Evolutionary conservation across 2,797 vertebrate genomes (phyloP).

Genomic region (Remorina albescens): DNA sequence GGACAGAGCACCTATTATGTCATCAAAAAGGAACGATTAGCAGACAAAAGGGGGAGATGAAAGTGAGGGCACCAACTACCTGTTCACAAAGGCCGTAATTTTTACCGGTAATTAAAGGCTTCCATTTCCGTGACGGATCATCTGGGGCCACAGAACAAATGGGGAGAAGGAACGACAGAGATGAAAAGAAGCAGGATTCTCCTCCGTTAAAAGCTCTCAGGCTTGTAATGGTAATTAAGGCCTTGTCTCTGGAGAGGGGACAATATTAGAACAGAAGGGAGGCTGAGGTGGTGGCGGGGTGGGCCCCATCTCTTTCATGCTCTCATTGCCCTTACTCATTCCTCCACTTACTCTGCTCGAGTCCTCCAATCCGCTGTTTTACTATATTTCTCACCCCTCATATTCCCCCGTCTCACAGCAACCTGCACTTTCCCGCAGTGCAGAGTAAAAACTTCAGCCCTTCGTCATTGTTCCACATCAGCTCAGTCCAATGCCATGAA

Average conservation of each 20-base stretch:
- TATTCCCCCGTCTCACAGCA: conserved; percentile 15
- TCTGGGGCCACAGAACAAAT: conserved; percentile 75
- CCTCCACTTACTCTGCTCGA: conserved; percentile 49
- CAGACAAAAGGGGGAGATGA: conserved; percentile 70
- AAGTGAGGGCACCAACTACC: conserved; percentile 77
- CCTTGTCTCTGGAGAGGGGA: conserved; percentile 72
- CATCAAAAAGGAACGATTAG: conserved; percentile 82
- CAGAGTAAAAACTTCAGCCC: conserved; percentile 61
- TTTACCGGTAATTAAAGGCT: conserved; percentile 85
- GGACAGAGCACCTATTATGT: conserved; percentile 81
- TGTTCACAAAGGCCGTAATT: conserved; percentile 80
- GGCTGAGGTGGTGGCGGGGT: conserved; percentile 41
- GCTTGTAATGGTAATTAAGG: conserved; percentile 80
- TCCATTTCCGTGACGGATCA: conserved; percentile 77
- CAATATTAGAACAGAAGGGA: conserved; percentile 72
- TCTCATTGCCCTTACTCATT: conserved; percentile 58
- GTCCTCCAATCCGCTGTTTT: conserved; percentile 42
- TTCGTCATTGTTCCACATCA: conserved; percentile 37
- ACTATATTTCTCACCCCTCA: conserved; percentile 36
- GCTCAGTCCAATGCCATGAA: conserved; percentile 22
- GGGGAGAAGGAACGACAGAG: conserved; percentile 62
- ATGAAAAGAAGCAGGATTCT: conserved; percentile 67
- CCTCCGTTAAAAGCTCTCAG: conserved; percentile 76
- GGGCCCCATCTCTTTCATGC: conserved; percentile 61
- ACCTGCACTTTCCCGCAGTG: conserved; percentile 66